These are phyloP conservation scores for Sebastes oblongus DNA, from an alignment of 2,797 vertebrate genomes.

Conservation along the genomic window DNA sequence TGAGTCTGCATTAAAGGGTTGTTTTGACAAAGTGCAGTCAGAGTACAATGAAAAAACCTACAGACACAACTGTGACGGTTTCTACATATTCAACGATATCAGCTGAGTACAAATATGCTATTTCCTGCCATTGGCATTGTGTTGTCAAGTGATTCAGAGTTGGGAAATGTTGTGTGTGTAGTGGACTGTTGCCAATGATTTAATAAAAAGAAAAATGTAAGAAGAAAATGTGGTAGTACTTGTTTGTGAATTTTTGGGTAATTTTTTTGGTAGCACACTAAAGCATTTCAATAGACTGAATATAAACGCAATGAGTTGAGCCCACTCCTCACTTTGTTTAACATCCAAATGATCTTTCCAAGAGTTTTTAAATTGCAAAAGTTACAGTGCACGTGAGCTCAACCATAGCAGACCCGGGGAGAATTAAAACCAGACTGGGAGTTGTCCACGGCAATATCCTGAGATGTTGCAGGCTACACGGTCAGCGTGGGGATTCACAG, in stretches of 20 bases:
- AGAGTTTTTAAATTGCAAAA: neutral
- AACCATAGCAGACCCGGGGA: neutral
- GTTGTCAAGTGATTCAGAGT: neutral
- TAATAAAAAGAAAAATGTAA: neutral
- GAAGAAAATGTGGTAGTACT: too few relatives aligned
- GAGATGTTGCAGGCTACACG: neutral
- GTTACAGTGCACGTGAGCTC: neutral
- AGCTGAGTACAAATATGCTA: neutral
- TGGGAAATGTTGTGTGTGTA: neutral
- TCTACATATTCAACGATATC: neutral
- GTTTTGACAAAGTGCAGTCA: neutral
- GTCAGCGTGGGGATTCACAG: neutral
- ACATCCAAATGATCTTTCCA: neutral
- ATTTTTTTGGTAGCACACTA: neutral
- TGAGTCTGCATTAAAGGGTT: neutral
- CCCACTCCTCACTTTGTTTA: neutral
- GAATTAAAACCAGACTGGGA: constrained; percentile 5
- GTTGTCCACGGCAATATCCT: neutral
- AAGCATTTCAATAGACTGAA: neutral
- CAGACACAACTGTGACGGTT: too few relatives aligned
- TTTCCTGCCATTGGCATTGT: neutral
- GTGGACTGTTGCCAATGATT: neutral
- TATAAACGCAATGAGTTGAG: neutral
- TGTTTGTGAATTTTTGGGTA: too few relatives aligned
- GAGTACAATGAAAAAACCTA: neutral